A percentile compares a stretch with the other conserved stretches of the same genome.
phyloP scores from a whole-genome alignment of 1,140 invertebrate genomes.

The Polypedilum vanderplanki region DNA sequence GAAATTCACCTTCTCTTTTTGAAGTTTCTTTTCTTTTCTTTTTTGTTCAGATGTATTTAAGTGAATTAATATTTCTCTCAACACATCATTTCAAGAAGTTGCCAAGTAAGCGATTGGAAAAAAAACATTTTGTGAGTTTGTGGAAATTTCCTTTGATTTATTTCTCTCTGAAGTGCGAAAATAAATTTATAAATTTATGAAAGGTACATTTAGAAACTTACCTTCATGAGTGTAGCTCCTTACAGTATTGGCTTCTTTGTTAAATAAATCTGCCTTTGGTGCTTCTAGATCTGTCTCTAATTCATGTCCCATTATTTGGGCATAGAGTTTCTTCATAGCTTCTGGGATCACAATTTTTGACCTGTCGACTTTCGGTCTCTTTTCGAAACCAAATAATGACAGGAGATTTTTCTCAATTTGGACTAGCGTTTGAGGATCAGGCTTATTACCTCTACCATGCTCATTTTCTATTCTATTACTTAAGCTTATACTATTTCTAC shows the following conservation, averaged over 20 bases:
- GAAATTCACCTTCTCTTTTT: constrained; percentile 25
- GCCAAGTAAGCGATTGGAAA: not conserved
- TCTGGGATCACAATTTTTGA: constrained; percentile 59
- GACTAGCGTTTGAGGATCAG: constrained; percentile 44
- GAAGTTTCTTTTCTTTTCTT: constrained; percentile 24
- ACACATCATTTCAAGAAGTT: constrained; percentile 22
- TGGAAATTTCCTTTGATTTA: constrained; percentile 26
- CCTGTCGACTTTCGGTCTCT: constrained; percentile 48
- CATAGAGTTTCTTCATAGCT: constrained; percentile 70
- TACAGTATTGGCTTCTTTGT: constrained; percentile 72
- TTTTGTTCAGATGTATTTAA: constrained; percentile 3
- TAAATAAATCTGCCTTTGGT: constrained; percentile 59
- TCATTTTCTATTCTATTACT: constrained; percentile 29
- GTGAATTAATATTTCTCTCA: constrained; percentile 28
- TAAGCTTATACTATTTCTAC: constrained; percentile 21
- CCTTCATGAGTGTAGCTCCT: constrained; percentile 76
- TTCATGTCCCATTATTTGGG: constrained; percentile 51
- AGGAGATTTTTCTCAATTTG: constrained; percentile 62
- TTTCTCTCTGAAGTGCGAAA: constrained; percentile 15
- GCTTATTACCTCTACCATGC: constrained; percentile 38
- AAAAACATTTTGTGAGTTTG: not conserved
- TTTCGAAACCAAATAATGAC: constrained; percentile 64
- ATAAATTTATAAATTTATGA: constrained; percentile 14
- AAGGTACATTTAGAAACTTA: constrained; percentile 44
- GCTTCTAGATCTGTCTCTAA: constrained; percentile 53